Conservation (phyloP, 1,140 invertebrate species). For the Phthorimaea operculella region DNA sequence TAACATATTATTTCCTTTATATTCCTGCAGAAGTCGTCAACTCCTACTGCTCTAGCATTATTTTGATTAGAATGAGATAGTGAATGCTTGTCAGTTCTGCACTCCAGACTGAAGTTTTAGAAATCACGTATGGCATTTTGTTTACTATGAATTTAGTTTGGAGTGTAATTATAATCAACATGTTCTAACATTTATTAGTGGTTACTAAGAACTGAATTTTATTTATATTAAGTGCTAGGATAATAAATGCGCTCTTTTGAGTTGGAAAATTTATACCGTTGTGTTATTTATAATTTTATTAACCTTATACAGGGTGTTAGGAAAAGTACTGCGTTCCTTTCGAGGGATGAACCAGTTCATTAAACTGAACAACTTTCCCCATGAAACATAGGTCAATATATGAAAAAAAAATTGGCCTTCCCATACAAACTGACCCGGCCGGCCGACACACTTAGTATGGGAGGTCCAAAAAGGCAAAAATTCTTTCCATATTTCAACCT, state of each 20-base stretch:
- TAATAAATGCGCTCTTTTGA: constrained; percentile 63
- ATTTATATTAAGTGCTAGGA: constrained; percentile 62
- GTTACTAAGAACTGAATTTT: constrained; percentile 62
- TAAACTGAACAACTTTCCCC: too few species aligned
- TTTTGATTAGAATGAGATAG: constrained; percentile 26
- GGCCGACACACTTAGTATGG: too few species aligned
- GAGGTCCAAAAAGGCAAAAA: too few species aligned
- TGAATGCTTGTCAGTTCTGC: background rate
- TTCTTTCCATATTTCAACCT: too few species aligned
- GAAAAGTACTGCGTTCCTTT: too few species aligned
- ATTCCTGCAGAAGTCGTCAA: background rate
- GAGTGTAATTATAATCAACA: background rate
- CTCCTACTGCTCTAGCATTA: constrained; percentile 21
- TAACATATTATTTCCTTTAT: too few species aligned
- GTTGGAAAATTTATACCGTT: constrained; percentile 54
- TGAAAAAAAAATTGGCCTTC: too few species aligned
- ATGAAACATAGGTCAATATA: too few species aligned
- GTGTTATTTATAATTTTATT: constrained; percentile 40
- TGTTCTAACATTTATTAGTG: constrained; percentile 46
- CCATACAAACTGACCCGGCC: too few species aligned
- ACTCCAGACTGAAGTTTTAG: constrained; percentile 17
- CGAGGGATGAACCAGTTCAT: too few species aligned
- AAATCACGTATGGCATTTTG: background rate
- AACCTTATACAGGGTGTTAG: too few species aligned
- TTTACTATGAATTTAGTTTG: too few species aligned